Conservation (phyloP, 1,140 invertebrate genomes). For the Drosophila baimaii region DNA sequence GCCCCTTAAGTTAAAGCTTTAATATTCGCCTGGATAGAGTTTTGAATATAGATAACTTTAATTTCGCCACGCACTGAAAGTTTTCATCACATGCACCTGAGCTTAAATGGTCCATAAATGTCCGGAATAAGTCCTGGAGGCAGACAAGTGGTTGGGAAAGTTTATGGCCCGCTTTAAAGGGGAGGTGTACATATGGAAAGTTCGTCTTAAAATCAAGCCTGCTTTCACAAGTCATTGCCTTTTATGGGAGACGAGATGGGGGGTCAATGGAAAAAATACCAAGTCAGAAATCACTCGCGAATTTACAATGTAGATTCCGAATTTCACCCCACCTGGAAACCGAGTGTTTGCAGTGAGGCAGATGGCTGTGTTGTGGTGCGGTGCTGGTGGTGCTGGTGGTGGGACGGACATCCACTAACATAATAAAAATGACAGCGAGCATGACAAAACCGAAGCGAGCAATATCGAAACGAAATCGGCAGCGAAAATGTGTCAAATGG, state of each 20-base stretch:
- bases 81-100: conserved; percentile 16
- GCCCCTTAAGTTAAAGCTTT: not conserved
- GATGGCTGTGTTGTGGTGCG: conserved; percentile 3
- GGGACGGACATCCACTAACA: conserved; percentile 18
- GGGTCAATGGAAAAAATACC: conserved; percentile 9
- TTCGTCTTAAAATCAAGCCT: conserved; percentile 10
- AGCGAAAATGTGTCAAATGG: conserved; percentile 73
- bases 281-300: conserved; percentile 65
- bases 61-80: conserved; percentile 30
- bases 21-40: not conserved
- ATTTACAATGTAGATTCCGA: conserved; percentile 67
- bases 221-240: conserved; percentile 54
- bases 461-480: conserved; percentile 44
- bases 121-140: conserved; percentile 32
- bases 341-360: conserved; percentile 33
- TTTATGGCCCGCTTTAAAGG: conserved; percentile 41
- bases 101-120: conserved; percentile 53
- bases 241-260: conserved; percentile 27
- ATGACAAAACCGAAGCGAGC: conserved; percentile 38
- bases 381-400: not conserved
- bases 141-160: conserved; percentile 14
- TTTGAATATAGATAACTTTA: conserved; percentile 31
- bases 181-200: not conserved
- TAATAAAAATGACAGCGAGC: conserved; percentile 44
- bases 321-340: conserved; percentile 38